phyloP scores from a whole-genome alignment of 35 echinoderm and acorn worm genomes.

The Ptychodera flava region DNA sequence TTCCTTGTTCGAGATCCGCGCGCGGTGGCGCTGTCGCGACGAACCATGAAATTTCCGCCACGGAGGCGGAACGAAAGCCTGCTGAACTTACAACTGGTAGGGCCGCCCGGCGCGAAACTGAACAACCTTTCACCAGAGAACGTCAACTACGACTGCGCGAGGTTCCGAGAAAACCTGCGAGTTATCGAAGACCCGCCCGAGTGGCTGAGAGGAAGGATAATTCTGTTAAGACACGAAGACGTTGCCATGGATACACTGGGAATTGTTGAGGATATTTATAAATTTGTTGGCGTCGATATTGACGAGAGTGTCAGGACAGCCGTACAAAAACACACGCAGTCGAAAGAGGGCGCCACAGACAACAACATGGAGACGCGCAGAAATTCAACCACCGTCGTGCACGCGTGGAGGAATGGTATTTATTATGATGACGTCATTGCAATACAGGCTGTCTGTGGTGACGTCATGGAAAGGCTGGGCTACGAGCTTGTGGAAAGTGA shows the following conservation, averaged over 20 bases:
- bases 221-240: neutral
- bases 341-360: neutral
- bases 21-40: neutral
- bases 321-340: neutral
- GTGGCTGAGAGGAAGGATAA: neutral
- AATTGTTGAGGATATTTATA: neutral
- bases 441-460: neutral
- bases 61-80: neutral
- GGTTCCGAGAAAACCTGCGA: neutral
- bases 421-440: neutral
- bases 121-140: neutral
- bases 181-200: neutral
- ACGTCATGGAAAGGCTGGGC: neutral
- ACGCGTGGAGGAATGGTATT: neutral
- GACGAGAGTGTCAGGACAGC: neutral
- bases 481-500: neutral
- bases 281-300: neutral
- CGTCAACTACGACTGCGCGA: neutral
- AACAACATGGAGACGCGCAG: neutral
- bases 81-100: neutral
- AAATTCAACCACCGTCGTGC: neutral
- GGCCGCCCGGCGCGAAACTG: neutral
- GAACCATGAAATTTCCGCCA: neutral
- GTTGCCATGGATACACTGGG: neutral
- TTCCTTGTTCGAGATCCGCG: slow-evolving; percentile 29